phyloP scores from a whole-genome alignment of 2,113 vertebrate species.

The Cavia aperea region DNA sequence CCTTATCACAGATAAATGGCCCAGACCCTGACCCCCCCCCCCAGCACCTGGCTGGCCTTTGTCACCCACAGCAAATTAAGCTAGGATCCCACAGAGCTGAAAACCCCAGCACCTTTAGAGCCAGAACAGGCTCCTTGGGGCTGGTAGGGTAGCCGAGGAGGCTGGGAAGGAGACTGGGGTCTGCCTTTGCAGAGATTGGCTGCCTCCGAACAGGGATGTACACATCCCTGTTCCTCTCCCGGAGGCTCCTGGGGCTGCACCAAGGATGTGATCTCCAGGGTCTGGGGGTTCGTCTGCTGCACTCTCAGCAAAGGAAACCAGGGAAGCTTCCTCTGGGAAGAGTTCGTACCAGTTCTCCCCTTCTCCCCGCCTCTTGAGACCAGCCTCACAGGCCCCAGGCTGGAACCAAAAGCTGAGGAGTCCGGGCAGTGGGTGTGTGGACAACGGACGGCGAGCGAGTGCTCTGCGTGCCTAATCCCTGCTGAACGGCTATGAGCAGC shows the following conservation, averaged over 20 bases:
- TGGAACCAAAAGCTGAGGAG: neutral
- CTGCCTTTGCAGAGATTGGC: constrained; percentile 29
- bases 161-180: neutral
- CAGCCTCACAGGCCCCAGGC: neutral
- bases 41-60: constrained; percentile 51
- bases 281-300: neutral
- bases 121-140: constrained; percentile 13
- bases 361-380: neutral
- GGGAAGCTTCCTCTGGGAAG: neutral
- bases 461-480: neutral
- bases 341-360: neutral
- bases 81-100: neutral
- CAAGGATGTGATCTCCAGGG: too few species aligned
- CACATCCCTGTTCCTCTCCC: neutral
- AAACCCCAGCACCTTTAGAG: constrained; percentile 29
- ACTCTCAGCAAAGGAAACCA: neutral
- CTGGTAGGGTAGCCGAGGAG: neutral
- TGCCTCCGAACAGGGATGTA: neutral
- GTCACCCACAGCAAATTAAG: constrained; percentile 40
- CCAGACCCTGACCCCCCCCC: neutral
- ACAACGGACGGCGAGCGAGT: neutral
- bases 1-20: constrained; percentile 46
- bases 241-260: neutral
- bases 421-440: neutral
- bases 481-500: neutral